Percentiles rank a stretch among this genome's conserved stretches.
Conservation (phyloP, 2,113 vertebrate genomes). For the Todiramphus chloris region DNA sequence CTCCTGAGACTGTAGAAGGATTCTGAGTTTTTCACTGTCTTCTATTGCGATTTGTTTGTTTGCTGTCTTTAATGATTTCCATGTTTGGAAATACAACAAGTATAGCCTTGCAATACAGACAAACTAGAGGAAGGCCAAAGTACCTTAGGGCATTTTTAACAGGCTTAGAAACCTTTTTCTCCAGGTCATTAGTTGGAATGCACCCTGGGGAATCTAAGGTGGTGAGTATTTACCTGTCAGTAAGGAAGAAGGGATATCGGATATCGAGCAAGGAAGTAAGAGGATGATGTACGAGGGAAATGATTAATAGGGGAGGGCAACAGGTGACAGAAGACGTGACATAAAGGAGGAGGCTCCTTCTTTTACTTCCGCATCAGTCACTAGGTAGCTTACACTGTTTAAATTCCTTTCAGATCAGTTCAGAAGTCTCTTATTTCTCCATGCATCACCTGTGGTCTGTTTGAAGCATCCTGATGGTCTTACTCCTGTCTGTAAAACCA, state of each 20-base stretch:
- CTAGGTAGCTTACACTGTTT: background rate
- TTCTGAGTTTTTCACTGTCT: background rate
- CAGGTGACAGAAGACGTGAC: background rate
- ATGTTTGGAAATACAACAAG: background rate
- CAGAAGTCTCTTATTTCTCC: background rate
- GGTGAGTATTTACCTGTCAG: background rate
- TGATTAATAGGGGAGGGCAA: background rate
- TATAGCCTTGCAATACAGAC: background rate
- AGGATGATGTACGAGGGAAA: background rate
- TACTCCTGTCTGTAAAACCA: background rate
- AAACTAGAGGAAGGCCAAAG: background rate
- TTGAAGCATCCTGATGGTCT: background rate
- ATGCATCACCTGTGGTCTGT: background rate
- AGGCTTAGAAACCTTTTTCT: background rate
- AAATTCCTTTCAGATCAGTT: background rate
- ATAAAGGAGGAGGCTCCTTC: background rate
- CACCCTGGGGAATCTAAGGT: background rate
- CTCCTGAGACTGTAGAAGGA: background rate
- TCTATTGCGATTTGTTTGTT: background rate
- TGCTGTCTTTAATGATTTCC: background rate
- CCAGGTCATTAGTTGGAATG: background rate
- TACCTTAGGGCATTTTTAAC: background rate
- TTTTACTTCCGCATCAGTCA: background rate
- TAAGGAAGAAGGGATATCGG: background rate
- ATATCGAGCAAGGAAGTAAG: background rate